Conservation (phyloP, 2,888 invertebrate species). For the Erannis defoliaria region DNA sequence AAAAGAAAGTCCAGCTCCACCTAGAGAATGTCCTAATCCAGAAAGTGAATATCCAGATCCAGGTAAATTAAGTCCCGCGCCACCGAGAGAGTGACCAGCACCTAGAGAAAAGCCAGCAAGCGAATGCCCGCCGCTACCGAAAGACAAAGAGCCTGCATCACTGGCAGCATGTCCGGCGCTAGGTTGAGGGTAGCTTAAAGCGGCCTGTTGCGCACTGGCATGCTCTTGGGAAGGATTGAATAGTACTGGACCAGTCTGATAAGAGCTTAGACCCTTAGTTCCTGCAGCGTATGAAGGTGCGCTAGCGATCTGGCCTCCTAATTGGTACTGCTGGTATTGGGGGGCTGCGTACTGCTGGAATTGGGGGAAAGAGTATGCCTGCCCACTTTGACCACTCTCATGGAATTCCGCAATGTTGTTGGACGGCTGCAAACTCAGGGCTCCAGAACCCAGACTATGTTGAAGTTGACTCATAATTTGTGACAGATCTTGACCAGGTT, state of each 20-base stretch:
- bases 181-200: constrained; percentile 59
- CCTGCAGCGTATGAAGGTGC: constrained; percentile 74
- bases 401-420: constrained; percentile 67
- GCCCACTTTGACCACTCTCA: constrained; percentile 61
- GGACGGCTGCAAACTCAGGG: constrained; percentile 67
- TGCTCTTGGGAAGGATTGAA: constrained; percentile 71
- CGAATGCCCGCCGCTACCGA: constrained; percentile 40
- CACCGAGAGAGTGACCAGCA: constrained; percentile 44
- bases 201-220: constrained; percentile 47
- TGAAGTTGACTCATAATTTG: constrained; percentile 78
- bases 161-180: constrained; percentile 57
- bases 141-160: constrained; percentile 36
- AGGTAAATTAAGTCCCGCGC: constrained; percentile 50
- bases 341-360: constrained; percentile 62
- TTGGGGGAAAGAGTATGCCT: constrained; percentile 65
- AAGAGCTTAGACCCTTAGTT: constrained; percentile 79
- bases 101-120: constrained; percentile 39
- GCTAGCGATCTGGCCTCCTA: constrained; percentile 47
- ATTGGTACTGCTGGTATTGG: constrained; percentile 27
- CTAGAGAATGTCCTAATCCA: constrained; percentile 42
- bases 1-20: constrained; percentile 47
- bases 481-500: constrained; percentile 70
- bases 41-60: constrained; percentile 44
- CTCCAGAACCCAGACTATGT: constrained; percentile 72
- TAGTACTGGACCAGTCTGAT: constrained; percentile 77